phyloP scores from a whole-genome alignment of 2,797 vertebrate species.

The Platyrinchus mystaceus region DNA sequence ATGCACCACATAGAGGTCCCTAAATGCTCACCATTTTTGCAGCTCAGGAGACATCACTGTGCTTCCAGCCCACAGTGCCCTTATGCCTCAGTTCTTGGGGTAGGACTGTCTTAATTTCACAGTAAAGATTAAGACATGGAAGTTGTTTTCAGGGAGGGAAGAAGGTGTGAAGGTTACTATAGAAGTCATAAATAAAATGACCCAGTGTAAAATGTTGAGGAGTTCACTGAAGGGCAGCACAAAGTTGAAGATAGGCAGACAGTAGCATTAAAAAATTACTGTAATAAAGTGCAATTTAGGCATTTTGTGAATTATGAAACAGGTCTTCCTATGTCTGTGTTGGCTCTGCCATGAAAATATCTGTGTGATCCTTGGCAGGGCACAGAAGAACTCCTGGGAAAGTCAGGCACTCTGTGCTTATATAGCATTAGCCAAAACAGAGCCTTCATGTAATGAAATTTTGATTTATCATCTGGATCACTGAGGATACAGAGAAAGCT shows the following conservation, averaged over 20 bases:
- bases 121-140: background rate
- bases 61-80: background rate
- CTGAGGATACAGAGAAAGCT: background rate
- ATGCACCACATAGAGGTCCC: background rate
- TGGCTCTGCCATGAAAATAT: background rate
- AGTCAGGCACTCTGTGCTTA: background rate
- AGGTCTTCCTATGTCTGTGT: background rate
- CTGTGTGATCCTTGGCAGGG: background rate
- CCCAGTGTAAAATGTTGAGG: background rate
- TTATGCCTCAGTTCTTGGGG: background rate
- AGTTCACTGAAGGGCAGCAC: background rate
- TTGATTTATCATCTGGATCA: background rate
- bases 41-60: background rate
- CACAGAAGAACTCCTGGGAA: background rate
- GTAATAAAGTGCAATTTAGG: background rate
- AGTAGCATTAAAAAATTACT: background rate
- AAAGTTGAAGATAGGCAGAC: background rate
- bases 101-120: background rate
- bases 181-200: background rate
- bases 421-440: background rate
- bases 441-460: background rate
- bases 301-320: background rate
- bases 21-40: background rate
- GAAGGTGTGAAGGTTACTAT: background rate
- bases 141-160: background rate